A percentile compares a stretch with the other conserved stretches of the same genome.
These are phyloP conservation scores for Acronicta aceris DNA, from an alignment of 2,888 invertebrate genomes.

Conservation along the genomic window DNA sequence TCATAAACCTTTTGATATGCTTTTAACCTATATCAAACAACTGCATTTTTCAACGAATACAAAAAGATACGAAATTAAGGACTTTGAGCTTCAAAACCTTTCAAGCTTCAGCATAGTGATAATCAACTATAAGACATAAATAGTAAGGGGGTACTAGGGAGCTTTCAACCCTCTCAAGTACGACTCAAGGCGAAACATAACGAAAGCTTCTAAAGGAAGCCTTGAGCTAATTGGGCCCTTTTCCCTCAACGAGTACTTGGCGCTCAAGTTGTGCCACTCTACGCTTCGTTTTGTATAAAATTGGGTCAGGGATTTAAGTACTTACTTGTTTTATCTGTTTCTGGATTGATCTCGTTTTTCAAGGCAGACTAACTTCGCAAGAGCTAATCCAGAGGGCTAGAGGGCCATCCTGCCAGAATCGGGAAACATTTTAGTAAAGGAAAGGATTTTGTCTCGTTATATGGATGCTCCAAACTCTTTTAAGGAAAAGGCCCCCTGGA, in stretches of 20 bases:
- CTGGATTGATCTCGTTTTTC: not conserved
- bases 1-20: no score
- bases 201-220: conserved; percentile 21
- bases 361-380: not conserved
- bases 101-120: not conserved
- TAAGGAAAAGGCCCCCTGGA: no score
- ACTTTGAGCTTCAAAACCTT: conserved; percentile 5
- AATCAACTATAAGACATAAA: not conserved
- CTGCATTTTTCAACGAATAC: no score
- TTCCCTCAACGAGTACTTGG: conserved; percentile 6
- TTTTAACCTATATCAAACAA: no score
- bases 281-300: conserved; percentile 21
- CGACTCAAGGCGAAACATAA: conserved; percentile 28
- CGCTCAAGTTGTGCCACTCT: conserved; percentile 1
- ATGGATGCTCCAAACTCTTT: no score
- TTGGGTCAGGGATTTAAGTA: conserved; percentile 15
- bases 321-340: not conserved
- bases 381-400: no score
- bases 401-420: no score
- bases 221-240: conserved; percentile 44
- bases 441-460: no score
- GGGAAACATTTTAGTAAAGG: no score
- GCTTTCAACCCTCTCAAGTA: conserved; percentile 4
- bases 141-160: not conserved
- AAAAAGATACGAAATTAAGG: no score